These are phyloP conservation scores for Cyclina sinensis DNA, from an alignment of 1,140 invertebrate genomes.

Conservation along the genomic window DNA sequence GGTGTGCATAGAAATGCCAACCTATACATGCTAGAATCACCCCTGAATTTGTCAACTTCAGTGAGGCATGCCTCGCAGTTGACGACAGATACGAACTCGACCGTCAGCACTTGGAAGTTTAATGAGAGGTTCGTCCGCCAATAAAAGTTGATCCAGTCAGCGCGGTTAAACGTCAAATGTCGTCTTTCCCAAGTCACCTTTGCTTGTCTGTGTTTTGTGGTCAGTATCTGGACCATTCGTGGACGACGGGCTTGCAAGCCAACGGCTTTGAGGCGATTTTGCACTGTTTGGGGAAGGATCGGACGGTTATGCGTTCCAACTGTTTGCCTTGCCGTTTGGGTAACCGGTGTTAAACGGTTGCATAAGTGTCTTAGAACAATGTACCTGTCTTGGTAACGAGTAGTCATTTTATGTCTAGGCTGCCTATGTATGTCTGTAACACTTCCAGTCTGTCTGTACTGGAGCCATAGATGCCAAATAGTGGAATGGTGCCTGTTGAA, in stretches of 20 bases:
- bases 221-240: neutral
- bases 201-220: constrained; percentile 15
- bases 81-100: neutral
- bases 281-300: constrained; percentile 4
- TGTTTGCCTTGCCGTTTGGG: constrained; percentile 9
- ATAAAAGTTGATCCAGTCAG: constrained; percentile 35
- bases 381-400: constrained; percentile 15
- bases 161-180: neutral
- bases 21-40: neutral
- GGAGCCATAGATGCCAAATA: neutral
- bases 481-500: neutral
- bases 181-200: neutral
- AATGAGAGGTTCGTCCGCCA: constrained; percentile 1
- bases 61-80: neutral
- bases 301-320: neutral
- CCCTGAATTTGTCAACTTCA: neutral
- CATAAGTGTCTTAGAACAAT: constrained; percentile 22
- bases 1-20: constrained; percentile 1
- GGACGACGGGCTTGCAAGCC: constrained; percentile 17
- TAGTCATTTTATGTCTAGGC: constrained; percentile 12
- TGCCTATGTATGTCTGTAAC: neutral
- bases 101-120: neutral
- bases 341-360: constrained; percentile 16
- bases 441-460: constrained; percentile 37
- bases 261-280: constrained; percentile 48